Evolutionary conservation across 1,140 invertebrate genomes (phyloP).

Genomic region (Oscheius sp.): DNA sequence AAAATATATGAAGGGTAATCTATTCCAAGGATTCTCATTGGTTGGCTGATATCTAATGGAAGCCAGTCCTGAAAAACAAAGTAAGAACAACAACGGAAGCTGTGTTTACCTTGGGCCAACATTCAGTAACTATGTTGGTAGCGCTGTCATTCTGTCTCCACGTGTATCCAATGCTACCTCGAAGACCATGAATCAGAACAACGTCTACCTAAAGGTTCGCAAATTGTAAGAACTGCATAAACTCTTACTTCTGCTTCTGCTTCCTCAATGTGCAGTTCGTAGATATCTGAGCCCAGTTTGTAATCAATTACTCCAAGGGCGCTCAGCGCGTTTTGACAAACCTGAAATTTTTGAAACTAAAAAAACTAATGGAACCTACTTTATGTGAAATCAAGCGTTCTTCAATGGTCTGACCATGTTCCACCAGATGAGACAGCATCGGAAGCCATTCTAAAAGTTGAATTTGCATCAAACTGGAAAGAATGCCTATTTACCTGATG

Average conservation of each 20-base stretch:
- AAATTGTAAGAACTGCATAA: conserved; percentile 6
- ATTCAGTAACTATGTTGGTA: conserved; percentile 24
- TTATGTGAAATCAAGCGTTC: conserved; percentile 33
- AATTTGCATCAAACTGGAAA: not conserved
- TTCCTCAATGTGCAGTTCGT: conserved; percentile 31
- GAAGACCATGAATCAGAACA: conserved; percentile 40
- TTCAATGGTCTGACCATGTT: conserved; percentile 22
- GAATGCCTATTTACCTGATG: conserved; percentile 25
- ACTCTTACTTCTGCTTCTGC: not conserved
- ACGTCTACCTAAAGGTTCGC: conserved; percentile 31
- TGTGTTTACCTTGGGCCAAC: conserved; percentile 39
- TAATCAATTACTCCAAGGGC: conserved; percentile 27
- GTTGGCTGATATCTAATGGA: conserved; percentile 17
- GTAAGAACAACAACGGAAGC: conserved; percentile 8
- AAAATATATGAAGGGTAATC: conserved; percentile 39
- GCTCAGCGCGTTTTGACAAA: conserved; percentile 33
- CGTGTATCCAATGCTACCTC: conserved; percentile 36
- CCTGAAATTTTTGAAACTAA: conserved; percentile 20
- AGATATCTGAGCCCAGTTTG: conserved; percentile 28
- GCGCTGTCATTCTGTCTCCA: conserved; percentile 40
- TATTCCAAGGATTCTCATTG: conserved; percentile 27
- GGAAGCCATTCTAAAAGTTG: conserved; percentile 36
- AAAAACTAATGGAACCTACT: conserved; percentile 16
- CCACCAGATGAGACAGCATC: conserved; percentile 14
- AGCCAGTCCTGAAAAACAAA: conserved; percentile 39